Conservation (phyloP, 2,797 vertebrate species). For the Macroramphosus scolopax region DNA sequence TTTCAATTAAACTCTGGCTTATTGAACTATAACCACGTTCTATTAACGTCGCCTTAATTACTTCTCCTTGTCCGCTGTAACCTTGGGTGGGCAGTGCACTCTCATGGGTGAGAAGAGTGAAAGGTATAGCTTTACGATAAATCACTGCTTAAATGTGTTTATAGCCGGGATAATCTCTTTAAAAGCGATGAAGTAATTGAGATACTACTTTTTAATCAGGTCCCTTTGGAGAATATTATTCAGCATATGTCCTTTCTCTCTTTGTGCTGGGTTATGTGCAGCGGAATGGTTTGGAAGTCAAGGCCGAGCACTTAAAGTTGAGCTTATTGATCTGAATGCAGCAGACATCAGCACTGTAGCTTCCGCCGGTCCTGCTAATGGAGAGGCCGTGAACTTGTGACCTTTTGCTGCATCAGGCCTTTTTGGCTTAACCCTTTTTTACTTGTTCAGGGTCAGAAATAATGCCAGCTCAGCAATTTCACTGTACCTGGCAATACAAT, state of each 20-base stretch:
- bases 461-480: constrained; percentile 14
- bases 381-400: constrained; percentile 43
- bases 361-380: constrained; percentile 14
- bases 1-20: constrained; percentile 71
- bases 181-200: constrained; percentile 6
- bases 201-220: constrained; percentile 7
- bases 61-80: constrained; percentile 59
- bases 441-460: constrained; percentile 24
- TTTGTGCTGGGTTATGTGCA: background rate
- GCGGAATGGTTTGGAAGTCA: constrained; percentile 14
- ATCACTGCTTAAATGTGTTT: constrained; percentile 20
- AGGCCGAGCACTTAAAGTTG: constrained; percentile 14
- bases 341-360: constrained; percentile 28
- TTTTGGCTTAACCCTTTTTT: too few relatives aligned
- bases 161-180: constrained; percentile 14
- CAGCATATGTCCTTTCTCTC: constrained; percentile 1
- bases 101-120: constrained; percentile 40
- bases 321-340: constrained; percentile 29
- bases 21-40: constrained; percentile 68
- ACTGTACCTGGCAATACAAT: background rate
- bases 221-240: background rate
- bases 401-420: constrained; percentile 54
- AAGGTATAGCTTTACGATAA: constrained; percentile 42
- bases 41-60: constrained; percentile 78
- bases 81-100: constrained; percentile 48